Conservation (phyloP, 2,888 invertebrate species). For the Pachycephus smyrnensis region DNA sequence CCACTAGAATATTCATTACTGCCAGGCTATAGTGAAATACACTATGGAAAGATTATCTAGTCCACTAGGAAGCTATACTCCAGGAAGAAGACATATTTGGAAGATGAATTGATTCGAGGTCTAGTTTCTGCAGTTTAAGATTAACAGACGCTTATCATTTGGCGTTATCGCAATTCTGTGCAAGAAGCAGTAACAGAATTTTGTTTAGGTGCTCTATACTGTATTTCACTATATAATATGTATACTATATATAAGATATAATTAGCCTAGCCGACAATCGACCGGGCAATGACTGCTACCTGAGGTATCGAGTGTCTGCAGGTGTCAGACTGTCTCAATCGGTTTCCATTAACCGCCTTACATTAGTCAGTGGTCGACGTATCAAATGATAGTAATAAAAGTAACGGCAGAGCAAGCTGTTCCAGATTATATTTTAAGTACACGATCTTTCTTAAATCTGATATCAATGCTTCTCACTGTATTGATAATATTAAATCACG, state of each 20-base stretch:
- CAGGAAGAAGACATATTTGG: too few species aligned
- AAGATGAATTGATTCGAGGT: too few species aligned
- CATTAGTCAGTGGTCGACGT: not conserved
- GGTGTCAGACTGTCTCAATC: too few species aligned
- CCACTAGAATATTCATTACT: too few species aligned
- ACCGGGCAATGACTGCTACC: not conserved
- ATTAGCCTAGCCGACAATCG: constrained; percentile 1
- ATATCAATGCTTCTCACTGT: not conserved
- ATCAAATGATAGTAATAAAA: not conserved
- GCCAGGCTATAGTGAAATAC: too few species aligned
- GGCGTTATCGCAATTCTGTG: too few species aligned
- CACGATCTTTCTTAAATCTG: not conserved
- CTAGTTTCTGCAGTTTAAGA: too few species aligned
- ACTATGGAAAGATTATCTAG: too few species aligned
- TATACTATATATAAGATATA: constrained; percentile 11
- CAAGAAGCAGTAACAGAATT: too few species aligned
- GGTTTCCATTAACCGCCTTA: not conserved
- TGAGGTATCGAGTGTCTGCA: too few species aligned
- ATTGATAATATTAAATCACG: not conserved
- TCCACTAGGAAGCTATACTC: too few species aligned
- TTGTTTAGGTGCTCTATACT: not conserved
- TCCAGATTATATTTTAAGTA: not conserved
- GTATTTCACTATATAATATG: constrained; percentile 1
- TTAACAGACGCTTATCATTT: too few species aligned
- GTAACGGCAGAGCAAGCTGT: not conserved